These are phyloP conservation scores for Taxidea taxus DNA, from an alignment of 2,113 vertebrate genomes.

Conservation along the genomic window DNA sequence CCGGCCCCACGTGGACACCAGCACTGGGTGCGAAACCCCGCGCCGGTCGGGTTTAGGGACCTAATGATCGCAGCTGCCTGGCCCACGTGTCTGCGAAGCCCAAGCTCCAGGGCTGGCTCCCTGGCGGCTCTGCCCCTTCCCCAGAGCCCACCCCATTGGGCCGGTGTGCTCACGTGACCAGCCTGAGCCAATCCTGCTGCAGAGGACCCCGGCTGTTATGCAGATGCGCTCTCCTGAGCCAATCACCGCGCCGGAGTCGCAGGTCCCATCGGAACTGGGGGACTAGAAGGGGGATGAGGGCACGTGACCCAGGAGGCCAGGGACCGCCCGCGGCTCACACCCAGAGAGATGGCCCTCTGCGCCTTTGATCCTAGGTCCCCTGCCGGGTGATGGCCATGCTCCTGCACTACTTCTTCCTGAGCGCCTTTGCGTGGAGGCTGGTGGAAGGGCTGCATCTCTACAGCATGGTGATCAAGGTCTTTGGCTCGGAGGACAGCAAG, in stretches of 20 bases:
- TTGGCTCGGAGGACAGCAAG: conserved; percentile 96
- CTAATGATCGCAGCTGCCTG: fast-evolving
- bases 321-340: not conserved
- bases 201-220: fast-evolving
- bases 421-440: conserved; percentile 97
- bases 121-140: not conserved
- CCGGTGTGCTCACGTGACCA: not conserved
- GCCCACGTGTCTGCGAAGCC: not conserved
- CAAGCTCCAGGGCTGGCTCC: not conserved
- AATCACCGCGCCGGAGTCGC: too few relatives aligned
- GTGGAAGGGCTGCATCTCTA: conserved; percentile 98
- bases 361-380: conserved; percentile 82
- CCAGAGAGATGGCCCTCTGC: not conserved
- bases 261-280: fast-evolving
- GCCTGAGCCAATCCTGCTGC: not conserved
- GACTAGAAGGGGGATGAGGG: not conserved
- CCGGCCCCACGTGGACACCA: not conserved
- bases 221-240: not conserved
- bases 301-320: not conserved
- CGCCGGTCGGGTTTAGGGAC: fast-evolving
- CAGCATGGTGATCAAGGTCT: conserved; percentile 98
- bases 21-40: fast-evolving
- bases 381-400: conserved; percentile 93
- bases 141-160: fast-evolving
- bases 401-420: conserved; percentile 97